Percentiles rank a stretch among this genome's conserved stretches.
Evolutionary conservation across 92 coral and sea anemone genomes (phyloP).

Genomic region (Porites lobata): DNA sequence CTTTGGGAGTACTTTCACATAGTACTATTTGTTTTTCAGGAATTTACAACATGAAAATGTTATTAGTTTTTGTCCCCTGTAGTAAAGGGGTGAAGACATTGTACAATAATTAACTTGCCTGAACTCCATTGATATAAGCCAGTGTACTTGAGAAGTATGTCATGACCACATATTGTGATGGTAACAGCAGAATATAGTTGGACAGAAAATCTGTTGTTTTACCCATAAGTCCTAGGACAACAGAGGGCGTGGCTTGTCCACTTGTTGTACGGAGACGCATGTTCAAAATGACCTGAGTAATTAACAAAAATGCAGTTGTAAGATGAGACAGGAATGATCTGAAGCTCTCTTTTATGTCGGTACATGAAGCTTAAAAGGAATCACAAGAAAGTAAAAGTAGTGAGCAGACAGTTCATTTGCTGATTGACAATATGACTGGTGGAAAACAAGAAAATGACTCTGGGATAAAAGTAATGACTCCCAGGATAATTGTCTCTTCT

Average conservation of each 20-base stretch:
- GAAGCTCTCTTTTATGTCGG: neutral
- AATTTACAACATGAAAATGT: no score
- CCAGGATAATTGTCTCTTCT: no score
- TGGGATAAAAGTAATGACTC: no score
- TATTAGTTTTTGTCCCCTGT: no score
- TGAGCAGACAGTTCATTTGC: no score
- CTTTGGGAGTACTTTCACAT: no score
- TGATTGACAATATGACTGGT: no score
- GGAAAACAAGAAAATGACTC: no score
- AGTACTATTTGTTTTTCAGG: no score
- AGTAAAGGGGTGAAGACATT: no score
- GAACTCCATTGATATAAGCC: conserved; percentile 70
- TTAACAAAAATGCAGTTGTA: neutral
- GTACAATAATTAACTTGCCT: conserved; percentile 29
- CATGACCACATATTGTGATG: conserved; percentile 59
- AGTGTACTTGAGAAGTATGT: conserved; percentile 66
- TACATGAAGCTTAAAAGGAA: neutral
- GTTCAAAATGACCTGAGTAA: conserved; percentile 58
- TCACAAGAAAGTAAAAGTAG: no score
- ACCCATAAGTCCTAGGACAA: conserved; percentile 43
- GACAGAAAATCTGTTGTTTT: conserved; percentile 65
- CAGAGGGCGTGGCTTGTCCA: conserved; percentile 65
- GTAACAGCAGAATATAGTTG: conserved; percentile 49
- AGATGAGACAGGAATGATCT: neutral
- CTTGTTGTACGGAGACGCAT: conserved; percentile 59